Conservation (phyloP, 2,888 invertebrate species). For the Dynastes maya region DNA sequence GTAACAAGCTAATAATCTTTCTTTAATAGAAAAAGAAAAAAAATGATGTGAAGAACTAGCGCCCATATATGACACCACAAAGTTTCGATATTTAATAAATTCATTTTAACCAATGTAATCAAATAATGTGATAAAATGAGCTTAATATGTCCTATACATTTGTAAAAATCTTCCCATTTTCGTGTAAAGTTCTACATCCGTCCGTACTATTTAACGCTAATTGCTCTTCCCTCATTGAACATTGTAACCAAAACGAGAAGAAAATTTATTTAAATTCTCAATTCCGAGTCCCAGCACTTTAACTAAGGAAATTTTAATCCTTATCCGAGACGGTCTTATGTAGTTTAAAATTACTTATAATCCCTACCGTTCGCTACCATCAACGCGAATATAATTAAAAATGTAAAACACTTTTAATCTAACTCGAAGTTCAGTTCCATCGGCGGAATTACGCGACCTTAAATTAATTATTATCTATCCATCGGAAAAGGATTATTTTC, state of each 20-base stretch:
- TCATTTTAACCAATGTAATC: too few species aligned
- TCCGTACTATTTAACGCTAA: too few species aligned
- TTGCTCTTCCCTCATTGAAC: too few species aligned
- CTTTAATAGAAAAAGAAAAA: too few species aligned
- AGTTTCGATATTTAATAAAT: too few species aligned
- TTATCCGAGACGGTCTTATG: constrained; percentile 1
- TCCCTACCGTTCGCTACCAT: constrained; percentile 3
- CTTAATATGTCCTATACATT: too few species aligned
- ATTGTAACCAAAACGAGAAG: neutral
- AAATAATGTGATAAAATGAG: too few species aligned
- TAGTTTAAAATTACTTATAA: constrained; percentile 12
- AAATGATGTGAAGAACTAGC: too few species aligned
- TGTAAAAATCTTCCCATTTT: too few species aligned
- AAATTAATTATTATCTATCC: neutral
- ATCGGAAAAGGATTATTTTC: constrained; percentile 2
- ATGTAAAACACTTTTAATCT: constrained; percentile 8
- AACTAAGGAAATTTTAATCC: constrained; percentile 12
- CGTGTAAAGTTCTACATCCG: too few species aligned
- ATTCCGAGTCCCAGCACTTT: neutral
- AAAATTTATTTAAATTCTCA: constrained; percentile 3
- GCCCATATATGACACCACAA: too few species aligned
- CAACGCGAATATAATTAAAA: neutral
- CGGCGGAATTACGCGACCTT: neutral
- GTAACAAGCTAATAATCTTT: too few species aligned
- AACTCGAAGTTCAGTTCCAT: neutral